Evolutionary conservation across 2,113 vertebrate genomes (phyloP), one percentile per base, ranked within the genome.

Genomic region (Menura novaehollandiae): DNA sequence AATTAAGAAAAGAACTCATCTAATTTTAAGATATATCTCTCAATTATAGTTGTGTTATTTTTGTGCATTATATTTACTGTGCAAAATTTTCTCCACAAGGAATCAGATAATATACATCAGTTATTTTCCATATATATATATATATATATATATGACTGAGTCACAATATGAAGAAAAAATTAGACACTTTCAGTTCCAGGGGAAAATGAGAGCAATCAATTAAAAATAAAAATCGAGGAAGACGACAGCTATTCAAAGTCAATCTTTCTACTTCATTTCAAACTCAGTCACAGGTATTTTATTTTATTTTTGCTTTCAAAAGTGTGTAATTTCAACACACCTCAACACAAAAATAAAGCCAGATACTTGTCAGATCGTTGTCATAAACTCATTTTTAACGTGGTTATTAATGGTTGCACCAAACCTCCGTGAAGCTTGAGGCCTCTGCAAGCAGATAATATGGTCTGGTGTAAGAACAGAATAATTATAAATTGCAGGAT

Each of bases 1-100:
- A 90, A 85, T 69, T 90, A 79, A 68, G n/a, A 28, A 95, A 93
- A 94, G 11, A 82, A 35, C 3, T 78, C 9, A n/a, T 93, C 72
- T 64, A 17, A 83, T 80, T 94, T 91, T 78, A 89, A 90, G 63
- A 66, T 10, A 9, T 4, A 9, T 28, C 32, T 51, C 62, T 73
- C 37, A 55, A 37, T 71, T 51, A 63, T 6, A 37, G 10, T 5
- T 47, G 14, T 32, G 23, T 8, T 60, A 17, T 35, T 90, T 92
- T 77, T 15, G 41, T 49, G 30, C 53, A 13, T 55, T 51, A 7
- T 27, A 62, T 90, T 56, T 51, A 47, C 6, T 44, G 2, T 37
- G 21, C 53, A 95, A 43, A 28, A 56, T 72, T 75, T 85, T 62
- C 26, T 72, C 44, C 19, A 23, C 41, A 30, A 63, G 32, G 21